phyloP scores from a whole-genome alignment of 1,140 invertebrate species.

The Neodiprion virginianus region DNA sequence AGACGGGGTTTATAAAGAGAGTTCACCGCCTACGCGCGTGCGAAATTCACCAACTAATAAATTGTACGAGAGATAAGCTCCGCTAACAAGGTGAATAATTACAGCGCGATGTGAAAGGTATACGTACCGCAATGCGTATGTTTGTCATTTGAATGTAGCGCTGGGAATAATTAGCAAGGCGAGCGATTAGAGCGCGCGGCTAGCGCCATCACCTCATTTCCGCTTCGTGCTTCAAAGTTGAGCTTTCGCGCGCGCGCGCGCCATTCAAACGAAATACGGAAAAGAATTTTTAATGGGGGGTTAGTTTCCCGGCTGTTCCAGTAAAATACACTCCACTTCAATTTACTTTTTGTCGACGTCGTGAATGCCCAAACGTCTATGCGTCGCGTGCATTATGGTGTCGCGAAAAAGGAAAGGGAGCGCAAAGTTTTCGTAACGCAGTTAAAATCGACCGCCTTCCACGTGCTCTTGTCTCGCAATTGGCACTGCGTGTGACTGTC shows the following conservation, averaged over 20 bases:
- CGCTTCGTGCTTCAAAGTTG: background rate
- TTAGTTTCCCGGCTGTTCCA: background rate
- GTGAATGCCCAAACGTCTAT: background rate
- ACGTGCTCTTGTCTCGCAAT: background rate
- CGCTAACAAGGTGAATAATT: background rate
- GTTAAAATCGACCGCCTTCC: background rate
- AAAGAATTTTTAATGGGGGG: background rate
- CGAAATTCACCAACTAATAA: background rate
- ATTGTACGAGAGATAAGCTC: background rate
- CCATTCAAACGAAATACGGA: background rate
- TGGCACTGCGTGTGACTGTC: background rate
- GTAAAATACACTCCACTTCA: background rate
- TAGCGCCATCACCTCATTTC: background rate
- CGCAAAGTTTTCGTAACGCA: background rate
- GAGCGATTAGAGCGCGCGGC: background rate
- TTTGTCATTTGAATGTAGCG: background rate
- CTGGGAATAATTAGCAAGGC: background rate
- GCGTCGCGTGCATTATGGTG: background rate
- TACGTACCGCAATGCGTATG: background rate
- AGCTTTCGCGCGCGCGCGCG: background rate
- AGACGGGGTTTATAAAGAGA: constrained; percentile 10
- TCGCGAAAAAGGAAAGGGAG: background rate
- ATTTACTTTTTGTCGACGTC: background rate
- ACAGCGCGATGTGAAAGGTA: background rate
- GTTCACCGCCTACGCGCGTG: constrained; percentile 10